Evolutionary conservation across 2,113 vertebrate species (phyloP).

Genomic region (Lepisosteus osseus): DNA sequence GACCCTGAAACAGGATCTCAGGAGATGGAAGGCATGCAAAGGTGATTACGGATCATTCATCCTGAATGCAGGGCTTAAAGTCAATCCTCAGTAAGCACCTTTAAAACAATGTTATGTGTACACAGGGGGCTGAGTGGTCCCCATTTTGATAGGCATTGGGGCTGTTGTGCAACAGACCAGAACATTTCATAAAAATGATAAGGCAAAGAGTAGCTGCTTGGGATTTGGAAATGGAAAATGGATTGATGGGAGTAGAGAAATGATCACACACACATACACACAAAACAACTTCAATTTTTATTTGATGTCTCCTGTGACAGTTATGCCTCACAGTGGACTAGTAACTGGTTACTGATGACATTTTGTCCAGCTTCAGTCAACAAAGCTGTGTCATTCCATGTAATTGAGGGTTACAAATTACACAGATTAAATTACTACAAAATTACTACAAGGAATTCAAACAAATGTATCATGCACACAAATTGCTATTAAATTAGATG

Average conservation of each 20-base stretch:
- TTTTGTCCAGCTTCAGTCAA: background rate
- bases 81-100: constrained; percentile 2
- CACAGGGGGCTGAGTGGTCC: background rate
- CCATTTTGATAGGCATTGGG: background rate
- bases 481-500: no score
- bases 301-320: background rate
- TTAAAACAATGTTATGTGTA: background rate
- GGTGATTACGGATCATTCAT: constrained; percentile 4
- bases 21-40: background rate
- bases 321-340: background rate
- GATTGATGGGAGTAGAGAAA: background rate
- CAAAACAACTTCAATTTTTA: background rate
- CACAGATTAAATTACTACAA: no score
- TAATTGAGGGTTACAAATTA: no score
- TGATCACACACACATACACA: background rate
- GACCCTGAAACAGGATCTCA: background rate
- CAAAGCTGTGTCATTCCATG: no score
- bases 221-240: constrained; percentile 3
- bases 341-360: background rate
- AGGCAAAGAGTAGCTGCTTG: background rate
- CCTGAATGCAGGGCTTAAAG: constrained; percentile 11
- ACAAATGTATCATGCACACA: no score
- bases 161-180: background rate
- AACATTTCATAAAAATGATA: constrained; percentile 3
- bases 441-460: no score